These are phyloP conservation scores for Eupithecia pulchellata DNA, from an alignment of 2,888 invertebrate genomes.

Conservation along the genomic window DNA sequence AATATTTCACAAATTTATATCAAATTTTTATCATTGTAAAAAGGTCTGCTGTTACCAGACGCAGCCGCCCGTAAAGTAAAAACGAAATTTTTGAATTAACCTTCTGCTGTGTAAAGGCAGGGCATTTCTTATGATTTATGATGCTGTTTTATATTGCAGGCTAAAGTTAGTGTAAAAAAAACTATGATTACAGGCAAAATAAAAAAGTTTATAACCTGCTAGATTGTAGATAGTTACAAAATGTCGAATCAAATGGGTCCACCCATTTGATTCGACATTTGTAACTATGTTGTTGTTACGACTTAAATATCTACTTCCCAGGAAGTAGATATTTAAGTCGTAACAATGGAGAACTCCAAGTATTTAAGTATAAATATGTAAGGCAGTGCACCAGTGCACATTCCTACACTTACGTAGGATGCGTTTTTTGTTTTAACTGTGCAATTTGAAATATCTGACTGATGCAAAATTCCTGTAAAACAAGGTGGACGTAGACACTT, in stretches of 20 bases:
- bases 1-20: not conserved
- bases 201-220: not conserved
- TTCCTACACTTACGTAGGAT: too few species aligned
- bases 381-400: too few species aligned
- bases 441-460: not conserved
- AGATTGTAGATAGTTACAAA: too few species aligned
- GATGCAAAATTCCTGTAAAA: too few species aligned
- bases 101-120: slow-evolving; percentile 9
- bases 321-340: not conserved
- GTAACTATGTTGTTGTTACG: too few species aligned
- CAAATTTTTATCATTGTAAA: slow-evolving; percentile 10
- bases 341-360: not conserved
- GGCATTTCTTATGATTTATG: slow-evolving; percentile 8
- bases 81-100: slow-evolving; percentile 23
- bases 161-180: not conserved
- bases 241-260: too few species aligned
- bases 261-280: too few species aligned
- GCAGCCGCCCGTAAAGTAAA: slow-evolving; percentile 24
- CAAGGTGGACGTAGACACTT: too few species aligned
- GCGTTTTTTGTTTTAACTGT: too few species aligned
- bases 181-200: not conserved
- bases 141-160: slow-evolving; percentile 5
- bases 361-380: too few species aligned
- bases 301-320: too few species aligned
- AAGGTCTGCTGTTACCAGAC: slow-evolving; percentile 2